Evolutionary conservation across 2,888 invertebrate species (phyloP), one percentile per base, ranked within the genome.

Genomic region (Agapostemon virescens): DNA sequence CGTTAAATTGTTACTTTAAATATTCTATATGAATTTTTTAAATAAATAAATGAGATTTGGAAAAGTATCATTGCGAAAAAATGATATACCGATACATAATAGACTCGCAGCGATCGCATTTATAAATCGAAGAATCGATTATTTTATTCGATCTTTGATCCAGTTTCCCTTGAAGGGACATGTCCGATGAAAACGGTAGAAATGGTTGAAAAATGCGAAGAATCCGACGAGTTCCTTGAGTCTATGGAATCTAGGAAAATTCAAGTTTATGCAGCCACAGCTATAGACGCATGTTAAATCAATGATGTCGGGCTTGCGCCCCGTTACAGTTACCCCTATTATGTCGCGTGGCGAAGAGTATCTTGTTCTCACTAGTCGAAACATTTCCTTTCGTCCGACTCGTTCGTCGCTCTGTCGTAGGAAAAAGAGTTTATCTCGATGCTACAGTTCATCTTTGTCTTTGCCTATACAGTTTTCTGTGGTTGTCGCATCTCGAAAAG

Each of bases 301-400:
- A 92, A 92, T 92, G 92, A 92, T 92, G 89, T 88, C 87, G 92
- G 82, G 91, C 89, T 89, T 92, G 92, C 92, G 92, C 92, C 85
- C 82, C 86, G 84, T 83, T 84, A 84, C 83, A 58, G 69, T 15
- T 64, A 83, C 83, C 86, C 87, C 87, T 87, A 85, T 76, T 88
- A 88, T 86, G 85, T 73, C 87, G 91, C 20, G 90, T 93, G 33
- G 36, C 61, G 72, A 67, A 69, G 76, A 67, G 61, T 38, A 76
- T 75, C 78, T 75, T 75, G 33, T 69, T 79, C 45, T 38, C 67
- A 30, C 45, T 20, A 63, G 38, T 38, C 66, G 17, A 40, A 67
- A 69, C 42, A 49, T 71, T 26, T 61, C 26, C 45, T 23, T 63
- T 26, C 26, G 68, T 55, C 64, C 13, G 45, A n/a, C 36, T 63